Base-by-base conservation (phyloP, 2,888 invertebrate species). In the Hoplodrina blanda region DNA sequence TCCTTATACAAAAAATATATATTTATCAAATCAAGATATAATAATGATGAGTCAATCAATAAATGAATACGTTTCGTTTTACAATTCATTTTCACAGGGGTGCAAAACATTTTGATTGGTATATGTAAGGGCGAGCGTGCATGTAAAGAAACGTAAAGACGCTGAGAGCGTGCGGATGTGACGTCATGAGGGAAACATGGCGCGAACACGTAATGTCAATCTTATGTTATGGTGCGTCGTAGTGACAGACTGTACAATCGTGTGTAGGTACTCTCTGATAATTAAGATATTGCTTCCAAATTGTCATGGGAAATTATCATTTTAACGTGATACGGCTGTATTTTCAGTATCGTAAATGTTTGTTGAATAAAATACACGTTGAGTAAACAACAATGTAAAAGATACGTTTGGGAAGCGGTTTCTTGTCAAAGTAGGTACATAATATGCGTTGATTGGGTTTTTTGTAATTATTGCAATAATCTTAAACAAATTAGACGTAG, bases 171-270 rank as follows among this genome's bases (percentile, higher is more conserved):
- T 69, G 62, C 78, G 83, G 84, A 81, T 80, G 84, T 81, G 80
- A 80, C 78, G 81, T 85, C 78, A 73, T 33, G 75, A 56, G 77
- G 69, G 81, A 70, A 83, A 83, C 83, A 74, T 76, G 85, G 72
- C 79, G 78, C 70, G 76, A 82, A 82, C 84, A 83, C 76, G 85
- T 77, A 64, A 83, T 73, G 88, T 84, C 85, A 86, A 87, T 85
- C 81, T 82, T 81, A 74, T 80, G 83, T 85, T 87, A 83, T 85
- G 80, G 78, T 69, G 70, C 73, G 56, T 62, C 72, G 61, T 70
- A 69, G 77, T 57, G 75, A 73, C 73, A 65, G 63, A 50, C 50
- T 71, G 44, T 70, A 80, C 60, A 76, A 49, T 67, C 37, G 20
- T 44, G 33, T 37, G 30, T n/a, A n/a, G n/a, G n/a, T 19, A 41